Conservation (phyloP, 2,888 invertebrate genomes). For the Himalopsyche japonica region DNA sequence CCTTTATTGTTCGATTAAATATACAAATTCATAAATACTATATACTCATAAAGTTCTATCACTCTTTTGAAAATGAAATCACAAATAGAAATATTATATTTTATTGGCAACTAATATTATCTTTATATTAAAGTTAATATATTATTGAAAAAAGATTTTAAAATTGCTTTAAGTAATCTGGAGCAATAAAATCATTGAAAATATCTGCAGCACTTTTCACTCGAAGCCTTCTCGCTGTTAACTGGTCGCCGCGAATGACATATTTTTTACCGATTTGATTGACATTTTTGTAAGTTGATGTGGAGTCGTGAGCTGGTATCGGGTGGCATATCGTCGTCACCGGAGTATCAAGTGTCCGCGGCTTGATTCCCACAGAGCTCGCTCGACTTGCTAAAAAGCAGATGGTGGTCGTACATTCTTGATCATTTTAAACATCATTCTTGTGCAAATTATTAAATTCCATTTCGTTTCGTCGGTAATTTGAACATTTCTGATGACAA, state of each 20-base stretch:
- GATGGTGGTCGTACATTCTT: background rate
- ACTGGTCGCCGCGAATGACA: background rate
- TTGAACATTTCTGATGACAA: background rate
- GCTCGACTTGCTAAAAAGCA: background rate
- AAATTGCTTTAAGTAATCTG: background rate
- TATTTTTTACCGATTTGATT: conserved; percentile 9
- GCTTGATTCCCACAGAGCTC: background rate
- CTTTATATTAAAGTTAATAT: too few relatives aligned
- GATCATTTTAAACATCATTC: background rate
- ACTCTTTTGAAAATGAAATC: too few relatives aligned
- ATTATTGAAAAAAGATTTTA: background rate
- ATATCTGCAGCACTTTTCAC: background rate
- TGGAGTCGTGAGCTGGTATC: background rate
- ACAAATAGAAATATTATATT: too few relatives aligned
- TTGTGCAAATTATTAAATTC: background rate
- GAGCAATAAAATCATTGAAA: background rate
- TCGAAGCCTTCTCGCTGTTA: background rate
- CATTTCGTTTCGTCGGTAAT: background rate
- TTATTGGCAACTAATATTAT: too few relatives aligned
- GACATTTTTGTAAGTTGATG: conserved; percentile 6
- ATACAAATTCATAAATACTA: too few relatives aligned
- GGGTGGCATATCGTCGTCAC: background rate
- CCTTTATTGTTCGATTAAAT: too few relatives aligned
- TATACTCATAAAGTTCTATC: too few relatives aligned
- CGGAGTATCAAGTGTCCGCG: background rate